Evolutionary conservation across 2,113 vertebrate genomes (phyloP).

Genomic region (Peromyscus maniculatus): DNA sequence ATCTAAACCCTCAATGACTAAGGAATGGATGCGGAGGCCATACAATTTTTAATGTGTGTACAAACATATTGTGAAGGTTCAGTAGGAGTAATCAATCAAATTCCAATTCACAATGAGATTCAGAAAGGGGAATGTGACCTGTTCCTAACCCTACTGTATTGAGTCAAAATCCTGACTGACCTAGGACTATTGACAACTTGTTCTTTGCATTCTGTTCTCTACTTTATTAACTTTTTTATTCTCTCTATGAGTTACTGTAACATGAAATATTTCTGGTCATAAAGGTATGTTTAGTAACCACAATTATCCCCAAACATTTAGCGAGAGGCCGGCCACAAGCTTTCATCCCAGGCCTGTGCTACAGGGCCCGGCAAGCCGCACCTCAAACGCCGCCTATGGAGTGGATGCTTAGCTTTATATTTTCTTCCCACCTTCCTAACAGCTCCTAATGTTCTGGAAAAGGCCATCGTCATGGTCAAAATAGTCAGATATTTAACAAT

Average conservation of each 20-base stretch:
- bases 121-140: background rate
- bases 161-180: background rate
- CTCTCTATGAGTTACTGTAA: background rate
- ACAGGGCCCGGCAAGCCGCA: background rate
- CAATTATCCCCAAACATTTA: background rate
- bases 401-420: background rate
- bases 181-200: rapidly evolving
- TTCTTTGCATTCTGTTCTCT: background rate
- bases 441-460: background rate
- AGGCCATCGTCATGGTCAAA: background rate
- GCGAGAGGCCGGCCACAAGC: background rate
- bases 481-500: constrained; percentile 53
- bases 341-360: background rate
- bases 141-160: background rate
- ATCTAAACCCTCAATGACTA: background rate
- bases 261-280: background rate
- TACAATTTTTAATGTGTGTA: background rate
- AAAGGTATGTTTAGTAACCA: background rate
- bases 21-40: background rate
- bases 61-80: background rate
- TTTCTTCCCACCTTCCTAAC: background rate
- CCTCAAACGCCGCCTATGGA: background rate
- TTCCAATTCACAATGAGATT: background rate
- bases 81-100: background rate
- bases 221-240: background rate